A percentile compares a stretch with the other conserved stretches of the same genome.
Conservation (phyloP, 2,888 invertebrate genomes). For the Archips crataeganus region DNA sequence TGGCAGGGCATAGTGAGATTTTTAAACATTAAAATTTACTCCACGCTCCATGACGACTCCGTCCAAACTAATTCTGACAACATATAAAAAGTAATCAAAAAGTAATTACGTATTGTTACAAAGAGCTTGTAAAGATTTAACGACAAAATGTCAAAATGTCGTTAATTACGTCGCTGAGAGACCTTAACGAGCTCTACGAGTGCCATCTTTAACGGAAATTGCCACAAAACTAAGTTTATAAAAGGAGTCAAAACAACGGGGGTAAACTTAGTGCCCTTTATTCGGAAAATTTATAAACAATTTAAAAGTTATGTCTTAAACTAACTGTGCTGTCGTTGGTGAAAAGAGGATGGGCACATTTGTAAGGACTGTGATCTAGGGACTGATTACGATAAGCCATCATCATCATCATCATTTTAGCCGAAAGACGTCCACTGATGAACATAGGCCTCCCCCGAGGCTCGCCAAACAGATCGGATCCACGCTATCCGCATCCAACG, state of each 20-base stretch:
- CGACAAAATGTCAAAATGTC: constrained; percentile 28
- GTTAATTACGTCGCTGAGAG: constrained; percentile 29
- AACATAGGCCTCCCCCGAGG: too few species aligned
- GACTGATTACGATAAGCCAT: too few species aligned
- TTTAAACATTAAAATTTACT: not conserved
- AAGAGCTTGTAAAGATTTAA: constrained; percentile 22
- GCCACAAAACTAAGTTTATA: not conserved
- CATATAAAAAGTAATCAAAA: constrained; percentile 36
- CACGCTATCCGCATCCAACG: too few species aligned
- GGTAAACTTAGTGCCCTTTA: not conserved
- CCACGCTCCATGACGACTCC: not conserved
- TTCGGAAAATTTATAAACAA: not conserved
- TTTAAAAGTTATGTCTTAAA: not conserved
- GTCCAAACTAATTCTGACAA: constrained; percentile 12
- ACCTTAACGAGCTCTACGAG: constrained; percentile 14
- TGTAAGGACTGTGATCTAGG: too few species aligned
- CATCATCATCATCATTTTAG: too few species aligned
- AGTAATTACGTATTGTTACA: constrained; percentile 26
- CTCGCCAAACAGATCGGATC: too few species aligned
- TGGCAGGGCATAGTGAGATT: too few species aligned
- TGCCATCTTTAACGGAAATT: constrained; percentile 25
- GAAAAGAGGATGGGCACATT: too few species aligned
- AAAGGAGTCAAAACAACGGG: constrained; percentile 8
- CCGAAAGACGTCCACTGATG: too few species aligned
- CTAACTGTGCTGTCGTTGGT: not conserved